Base-by-base conservation (phyloP, 1,140 invertebrate genomes). In the Vanessa tameamea region DNA sequence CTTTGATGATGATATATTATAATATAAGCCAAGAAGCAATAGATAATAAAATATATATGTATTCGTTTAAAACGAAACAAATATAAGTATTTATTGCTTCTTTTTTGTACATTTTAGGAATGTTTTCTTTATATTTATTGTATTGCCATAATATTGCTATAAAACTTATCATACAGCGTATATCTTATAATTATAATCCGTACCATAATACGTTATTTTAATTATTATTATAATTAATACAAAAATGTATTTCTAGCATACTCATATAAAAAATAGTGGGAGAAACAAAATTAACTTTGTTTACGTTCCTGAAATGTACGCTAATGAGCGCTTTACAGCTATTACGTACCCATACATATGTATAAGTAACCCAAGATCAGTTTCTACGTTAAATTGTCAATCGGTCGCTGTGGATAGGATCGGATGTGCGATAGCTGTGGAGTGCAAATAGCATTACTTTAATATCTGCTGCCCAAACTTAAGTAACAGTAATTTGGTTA, bases 401-500 rank as follows among this genome's bases (percentile, higher is more conserved):
- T 43, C 37, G 9, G 9, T 43, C 37, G 37, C 37, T n/a, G n/a
- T n/a, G n/a, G n/a, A n/a, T n/a, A n/a, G n/a, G n/a, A n/a, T n/a
- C n/a, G n/a, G n/a, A n/a, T n/a, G n/a, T n/a, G 74, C 77, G 76
- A 78, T 76, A 76, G 75, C 77, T 76, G 69, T 37, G 47, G 69
- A 67, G 64, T 31, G 26, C 51, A 31, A 48, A 43, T 16, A 43
- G 47, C 53, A 65, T 73, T 76, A 75, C 68, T 61, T 81, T 76
- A 78, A 59, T 80, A 81, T 80, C 86, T 84, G 79, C 87, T 90
- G 90, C 87, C 90, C 90, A 90, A 92, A 90, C 85, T 82, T 84
- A 82, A 83, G 76, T 82, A 79, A 82, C 63, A 59, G 48, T 65
- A 63, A 48, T 73, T 59, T 47, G 47, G 69, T 48, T 83, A 78